These are phyloP conservation scores for Molossus alvarezi DNA, from an alignment of 2,797 vertebrate genomes.

Conservation along the genomic window DNA sequence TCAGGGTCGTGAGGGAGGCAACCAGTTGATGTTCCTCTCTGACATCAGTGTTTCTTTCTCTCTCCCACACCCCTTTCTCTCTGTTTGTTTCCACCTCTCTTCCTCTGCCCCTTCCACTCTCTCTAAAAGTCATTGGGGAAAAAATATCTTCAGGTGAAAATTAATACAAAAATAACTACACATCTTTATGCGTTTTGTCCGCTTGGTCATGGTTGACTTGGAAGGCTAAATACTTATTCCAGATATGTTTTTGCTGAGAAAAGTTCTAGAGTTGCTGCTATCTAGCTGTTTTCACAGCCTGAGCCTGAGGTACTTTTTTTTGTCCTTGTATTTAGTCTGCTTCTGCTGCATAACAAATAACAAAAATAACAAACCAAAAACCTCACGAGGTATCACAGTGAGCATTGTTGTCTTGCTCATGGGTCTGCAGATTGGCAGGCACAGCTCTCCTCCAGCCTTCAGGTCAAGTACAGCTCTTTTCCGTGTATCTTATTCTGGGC, in stretches of 20 bases:
- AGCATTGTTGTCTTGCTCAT: not conserved
- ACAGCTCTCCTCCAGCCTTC: not conserved
- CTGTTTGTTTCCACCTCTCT: too few species aligned
- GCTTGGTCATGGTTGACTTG: not conserved
- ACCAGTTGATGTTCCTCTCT: too few species aligned
- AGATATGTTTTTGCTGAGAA: not conserved
- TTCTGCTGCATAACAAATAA: not conserved
- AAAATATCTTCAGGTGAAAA: too few species aligned
- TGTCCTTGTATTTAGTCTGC: not conserved
- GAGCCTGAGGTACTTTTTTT: not conserved
- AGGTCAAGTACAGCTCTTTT: not conserved
- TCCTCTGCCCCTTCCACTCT: too few species aligned
- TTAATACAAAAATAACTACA: not conserved
- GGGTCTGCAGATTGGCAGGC: not conserved
- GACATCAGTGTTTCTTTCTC: too few species aligned
- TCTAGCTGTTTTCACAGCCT: constrained; percentile 3
- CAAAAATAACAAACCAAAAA: not conserved
- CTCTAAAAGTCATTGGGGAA: too few species aligned
- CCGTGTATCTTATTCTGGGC: not conserved
- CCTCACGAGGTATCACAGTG: not conserved
- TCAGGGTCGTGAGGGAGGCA: too few species aligned
- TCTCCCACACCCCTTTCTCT: too few species aligned
- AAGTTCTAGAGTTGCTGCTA: not conserved
- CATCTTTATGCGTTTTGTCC: not conserved
- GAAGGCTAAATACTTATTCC: not conserved